Conservation (phyloP, 2,113 vertebrate genomes). For the Zosterops borbonicus region DNA sequence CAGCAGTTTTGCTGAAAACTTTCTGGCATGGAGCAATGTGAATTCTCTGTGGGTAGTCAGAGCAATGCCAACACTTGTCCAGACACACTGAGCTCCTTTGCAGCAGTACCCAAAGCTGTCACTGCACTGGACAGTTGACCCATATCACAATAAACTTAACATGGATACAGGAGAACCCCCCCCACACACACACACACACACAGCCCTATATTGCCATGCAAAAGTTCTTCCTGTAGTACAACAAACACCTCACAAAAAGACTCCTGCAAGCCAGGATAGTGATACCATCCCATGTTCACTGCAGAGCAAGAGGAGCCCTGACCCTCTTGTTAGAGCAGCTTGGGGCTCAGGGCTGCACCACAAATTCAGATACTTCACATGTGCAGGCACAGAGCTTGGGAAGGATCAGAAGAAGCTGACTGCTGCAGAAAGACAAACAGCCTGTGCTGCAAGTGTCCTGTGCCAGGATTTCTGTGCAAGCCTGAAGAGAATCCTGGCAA, state of each 20-base stretch:
- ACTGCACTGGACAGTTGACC: not conserved
- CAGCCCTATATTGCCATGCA: fast-evolving
- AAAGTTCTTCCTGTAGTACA: not conserved
- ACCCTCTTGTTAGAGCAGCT: not conserved
- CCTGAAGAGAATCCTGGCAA: not conserved
- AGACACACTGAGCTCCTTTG: not conserved
- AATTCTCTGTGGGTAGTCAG: not conserved
- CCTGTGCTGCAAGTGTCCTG: not conserved
- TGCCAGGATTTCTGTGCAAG: not conserved
- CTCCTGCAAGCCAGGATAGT: not conserved
- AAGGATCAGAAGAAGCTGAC: not conserved
- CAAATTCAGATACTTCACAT: not conserved
- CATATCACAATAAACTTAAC: not conserved
- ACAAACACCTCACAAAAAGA: not conserved
- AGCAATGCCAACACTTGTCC: not conserved
- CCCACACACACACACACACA: not conserved
- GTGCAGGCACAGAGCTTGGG: not conserved
- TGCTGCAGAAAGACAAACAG: not conserved
- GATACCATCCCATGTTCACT: not conserved
- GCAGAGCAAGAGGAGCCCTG: not conserved
- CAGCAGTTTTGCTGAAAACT: not conserved
- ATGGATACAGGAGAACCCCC: not conserved
- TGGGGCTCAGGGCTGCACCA: not conserved
- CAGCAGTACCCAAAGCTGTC: not conserved
- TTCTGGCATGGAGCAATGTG: not conserved